phyloP scores from a whole-genome alignment of 2,113 vertebrate genomes.

The Edolisoma coerulescens region DNA sequence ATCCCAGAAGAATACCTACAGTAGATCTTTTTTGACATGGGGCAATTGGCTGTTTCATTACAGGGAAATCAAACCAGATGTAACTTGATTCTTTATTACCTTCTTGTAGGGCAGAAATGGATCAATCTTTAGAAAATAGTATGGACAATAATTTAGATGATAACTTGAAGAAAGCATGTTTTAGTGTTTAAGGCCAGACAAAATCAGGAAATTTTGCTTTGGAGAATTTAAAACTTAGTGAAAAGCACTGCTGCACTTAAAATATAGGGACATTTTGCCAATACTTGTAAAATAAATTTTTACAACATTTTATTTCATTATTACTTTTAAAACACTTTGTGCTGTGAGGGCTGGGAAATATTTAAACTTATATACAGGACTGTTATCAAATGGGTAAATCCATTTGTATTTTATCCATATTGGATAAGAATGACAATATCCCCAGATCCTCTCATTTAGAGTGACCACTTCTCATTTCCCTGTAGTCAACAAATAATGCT shows the following conservation, averaged over 20 bases:
- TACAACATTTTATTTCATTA: neutral
- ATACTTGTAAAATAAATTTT: neutral
- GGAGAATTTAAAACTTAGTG: neutral
- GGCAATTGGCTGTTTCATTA: conserved; percentile 55
- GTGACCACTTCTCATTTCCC: neutral
- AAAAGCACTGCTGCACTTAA: neutral
- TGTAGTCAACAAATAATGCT: neutral
- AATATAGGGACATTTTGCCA: neutral
- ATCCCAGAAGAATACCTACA: conserved; percentile 47
- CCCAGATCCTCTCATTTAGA: neutral
- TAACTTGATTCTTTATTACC: conserved; percentile 45
- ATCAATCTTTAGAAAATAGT: conserved; percentile 9
- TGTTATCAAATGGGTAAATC: neutral
- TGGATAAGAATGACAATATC: neutral
- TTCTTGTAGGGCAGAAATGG: conserved; percentile 3
- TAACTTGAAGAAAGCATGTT: neutral
- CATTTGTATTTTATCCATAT: neutral
- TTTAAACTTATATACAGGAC: neutral
- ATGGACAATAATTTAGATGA: neutral
- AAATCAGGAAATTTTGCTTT: neutral
- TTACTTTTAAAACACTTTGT: neutral
- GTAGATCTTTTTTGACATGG: conserved; percentile 58
- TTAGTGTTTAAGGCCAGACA: neutral
- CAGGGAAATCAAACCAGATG: conserved; percentile 42
- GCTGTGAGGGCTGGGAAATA: neutral